Evolutionary conservation across 2,113 vertebrate species (phyloP).

Genomic region (Eurystomus gularis): DNA sequence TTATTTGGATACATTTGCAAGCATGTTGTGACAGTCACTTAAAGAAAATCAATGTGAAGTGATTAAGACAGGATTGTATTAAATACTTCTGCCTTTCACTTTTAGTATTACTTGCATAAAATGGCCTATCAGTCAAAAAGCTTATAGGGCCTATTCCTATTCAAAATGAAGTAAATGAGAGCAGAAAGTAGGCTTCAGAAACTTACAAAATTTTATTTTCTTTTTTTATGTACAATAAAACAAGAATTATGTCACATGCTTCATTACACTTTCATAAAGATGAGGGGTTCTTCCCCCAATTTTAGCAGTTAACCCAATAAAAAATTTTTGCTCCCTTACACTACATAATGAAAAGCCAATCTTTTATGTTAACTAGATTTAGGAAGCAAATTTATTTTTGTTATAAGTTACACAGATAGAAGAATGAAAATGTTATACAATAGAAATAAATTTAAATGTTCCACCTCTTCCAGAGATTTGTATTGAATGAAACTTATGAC

Average conservation of each 20-base stretch:
- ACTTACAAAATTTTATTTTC: background rate
- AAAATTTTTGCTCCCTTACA: background rate
- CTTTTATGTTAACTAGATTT: background rate
- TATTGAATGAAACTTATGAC: background rate
- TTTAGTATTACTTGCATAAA: background rate
- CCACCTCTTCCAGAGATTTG: background rate
- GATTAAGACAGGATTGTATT: background rate
- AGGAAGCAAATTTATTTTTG: background rate
- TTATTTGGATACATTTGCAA: background rate
- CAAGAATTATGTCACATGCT: background rate
- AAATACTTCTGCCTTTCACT: background rate
- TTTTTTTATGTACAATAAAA: fast-evolving
- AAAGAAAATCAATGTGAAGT: background rate
- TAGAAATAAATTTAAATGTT: background rate
- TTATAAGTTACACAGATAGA: background rate
- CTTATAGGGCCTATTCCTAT: background rate
- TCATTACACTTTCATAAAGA: background rate
- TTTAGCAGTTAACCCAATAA: background rate
- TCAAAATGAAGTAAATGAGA: background rate
- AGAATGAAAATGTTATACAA: background rate
- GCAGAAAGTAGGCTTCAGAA: background rate
- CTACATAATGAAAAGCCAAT: background rate
- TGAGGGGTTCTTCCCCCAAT: fast-evolving
- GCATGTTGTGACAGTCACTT: background rate
- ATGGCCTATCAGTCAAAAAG: background rate